Evolutionary conservation across 2,888 invertebrate genomes (phyloP), one percentile per base, ranked within the genome.

Genomic region (Cremastinae sp.): DNA sequence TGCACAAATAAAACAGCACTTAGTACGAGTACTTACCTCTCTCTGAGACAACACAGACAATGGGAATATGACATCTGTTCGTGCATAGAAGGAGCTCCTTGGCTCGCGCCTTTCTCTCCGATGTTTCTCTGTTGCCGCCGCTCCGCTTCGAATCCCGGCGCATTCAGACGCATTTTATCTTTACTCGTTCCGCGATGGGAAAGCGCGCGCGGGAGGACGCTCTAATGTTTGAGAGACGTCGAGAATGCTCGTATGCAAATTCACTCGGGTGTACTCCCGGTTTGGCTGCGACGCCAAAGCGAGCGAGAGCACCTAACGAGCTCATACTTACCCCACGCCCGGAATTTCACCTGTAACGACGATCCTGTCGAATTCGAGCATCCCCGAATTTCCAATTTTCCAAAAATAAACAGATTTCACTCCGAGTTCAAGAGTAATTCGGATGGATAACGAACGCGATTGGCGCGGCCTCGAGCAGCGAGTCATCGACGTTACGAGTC

Each of bases 1-100:
- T 88, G 87, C 81, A 87, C 88, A 89, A 89, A 89, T 89, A 88
- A 89, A 89, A 89, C 86, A 87, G 86, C 87, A 89, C 89, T 89
- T 86, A 87, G 87, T 80, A 81, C 83, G 79, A 84, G 87, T 85
- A 86, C 87, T 87, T 86, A 85, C 79, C 82, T 81, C 79, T 82
- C 83, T 80, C 83, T 83, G 80, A 82, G 84, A 86, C 85, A 86
- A 88, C 85, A 86, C 83, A 86, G 87, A 88, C 87, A 89, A 89
- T 89, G 88, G 86, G 86, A 89, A 88, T 87, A 87, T 85, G 88
- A 88, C 89, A 88, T 87, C 85, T 87, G 87, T 84, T 86, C 80
- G 81, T 80, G 82, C 68, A 22, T 12, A 49, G 65, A 61, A 45
- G 36, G 38, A 41, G 54, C 41, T 16, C 16, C 22, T 18, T 51